These are phyloP conservation scores for Crax fasciolata DNA, from an alignment of 2,797 vertebrate species.

Conservation along the genomic window DNA sequence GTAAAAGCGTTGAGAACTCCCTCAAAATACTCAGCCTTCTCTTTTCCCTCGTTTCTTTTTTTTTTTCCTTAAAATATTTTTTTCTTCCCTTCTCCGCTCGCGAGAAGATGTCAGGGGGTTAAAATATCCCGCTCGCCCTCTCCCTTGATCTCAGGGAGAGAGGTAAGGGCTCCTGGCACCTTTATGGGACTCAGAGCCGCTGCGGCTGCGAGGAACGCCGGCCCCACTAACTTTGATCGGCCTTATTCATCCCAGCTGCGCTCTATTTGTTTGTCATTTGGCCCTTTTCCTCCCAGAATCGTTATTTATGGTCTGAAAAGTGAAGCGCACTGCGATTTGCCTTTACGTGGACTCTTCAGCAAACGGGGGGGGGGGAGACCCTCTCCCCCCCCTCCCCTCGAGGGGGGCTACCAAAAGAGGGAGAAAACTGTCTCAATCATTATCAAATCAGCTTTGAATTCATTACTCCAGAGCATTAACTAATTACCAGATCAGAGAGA, in stretches of 20 bases:
- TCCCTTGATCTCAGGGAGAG: slow-evolving; percentile 85
- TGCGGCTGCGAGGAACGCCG: slow-evolving; percentile 77
- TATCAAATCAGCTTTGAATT: slow-evolving; percentile 75
- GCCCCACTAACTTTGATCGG: slow-evolving; percentile 86
- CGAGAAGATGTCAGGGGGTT: slow-evolving; percentile 57
- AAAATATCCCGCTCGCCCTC: slow-evolving; percentile 72
- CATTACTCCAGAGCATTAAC: slow-evolving; percentile 79
- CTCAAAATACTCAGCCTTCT: neutral
- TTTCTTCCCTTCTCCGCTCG: neutral
- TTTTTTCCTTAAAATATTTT: neutral
- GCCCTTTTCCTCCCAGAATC: slow-evolving; percentile 75
- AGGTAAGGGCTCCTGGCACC: slow-evolving; percentile 87
- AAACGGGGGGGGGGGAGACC: neutral
- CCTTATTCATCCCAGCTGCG: slow-evolving; percentile 89
- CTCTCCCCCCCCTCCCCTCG: fast-evolving
- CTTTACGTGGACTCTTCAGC: slow-evolving; percentile 3
- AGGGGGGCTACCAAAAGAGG: slow-evolving; percentile 31
- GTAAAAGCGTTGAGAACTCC: neutral
- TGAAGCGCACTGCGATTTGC: neutral
- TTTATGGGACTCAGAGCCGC: slow-evolving; percentile 86
- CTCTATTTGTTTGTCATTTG: slow-evolving; percentile 85
- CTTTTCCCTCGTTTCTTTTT: fast-evolving
- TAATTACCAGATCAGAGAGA: slow-evolving; percentile 82
- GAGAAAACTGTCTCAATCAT: slow-evolving; percentile 51
- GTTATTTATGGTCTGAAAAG: slow-evolving; percentile 83